Evolutionary conservation across 2,888 invertebrate species (phyloP).

Genomic region (Colostygia pectinataria): DNA sequence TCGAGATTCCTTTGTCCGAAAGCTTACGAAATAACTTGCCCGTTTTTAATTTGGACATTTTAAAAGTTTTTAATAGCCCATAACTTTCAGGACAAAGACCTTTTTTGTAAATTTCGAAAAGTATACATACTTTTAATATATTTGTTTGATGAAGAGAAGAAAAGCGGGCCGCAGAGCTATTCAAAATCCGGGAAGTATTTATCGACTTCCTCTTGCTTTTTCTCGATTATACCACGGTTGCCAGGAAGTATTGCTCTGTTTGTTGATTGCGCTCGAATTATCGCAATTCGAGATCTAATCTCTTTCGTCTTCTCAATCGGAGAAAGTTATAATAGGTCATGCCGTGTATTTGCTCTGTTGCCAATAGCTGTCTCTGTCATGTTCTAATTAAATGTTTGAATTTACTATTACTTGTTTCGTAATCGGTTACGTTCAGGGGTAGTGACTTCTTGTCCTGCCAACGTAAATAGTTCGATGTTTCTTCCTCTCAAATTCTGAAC

Average conservation of each 20-base stretch:
- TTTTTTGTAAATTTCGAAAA: conserved; percentile 23
- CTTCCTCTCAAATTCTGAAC: too few relatives aligned
- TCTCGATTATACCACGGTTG: conserved; percentile 55
- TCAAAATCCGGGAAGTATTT: conserved; percentile 46
- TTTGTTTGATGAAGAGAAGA: conserved; percentile 6
- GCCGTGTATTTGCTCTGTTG: conserved; percentile 31
- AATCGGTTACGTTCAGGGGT: conserved; percentile 25
- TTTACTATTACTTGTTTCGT: conserved; percentile 18
- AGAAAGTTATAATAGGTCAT: conserved; percentile 62
- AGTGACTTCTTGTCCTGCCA: conserved; percentile 12
- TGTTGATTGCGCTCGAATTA: conserved; percentile 66
- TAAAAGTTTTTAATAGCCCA: conserved; percentile 35
- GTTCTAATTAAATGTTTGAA: conserved; percentile 27
- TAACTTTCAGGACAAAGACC: conserved; percentile 35
- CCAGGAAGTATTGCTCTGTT: conserved; percentile 63
- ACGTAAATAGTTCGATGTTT: neutral
- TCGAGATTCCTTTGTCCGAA: conserved; percentile 24
- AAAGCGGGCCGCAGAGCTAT: conserved; percentile 15
- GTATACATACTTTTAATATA: neutral
- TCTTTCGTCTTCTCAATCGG: conserved; percentile 55
- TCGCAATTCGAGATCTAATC: conserved; percentile 63
- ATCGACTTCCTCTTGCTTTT: conserved; percentile 54
- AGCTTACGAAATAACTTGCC: conserved; percentile 20
- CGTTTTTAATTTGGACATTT: conserved; percentile 28
- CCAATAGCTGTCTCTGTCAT: conserved; percentile 30